Conservation (phyloP, 2,888 invertebrate species). For the Scaptomyza parva region DNA sequence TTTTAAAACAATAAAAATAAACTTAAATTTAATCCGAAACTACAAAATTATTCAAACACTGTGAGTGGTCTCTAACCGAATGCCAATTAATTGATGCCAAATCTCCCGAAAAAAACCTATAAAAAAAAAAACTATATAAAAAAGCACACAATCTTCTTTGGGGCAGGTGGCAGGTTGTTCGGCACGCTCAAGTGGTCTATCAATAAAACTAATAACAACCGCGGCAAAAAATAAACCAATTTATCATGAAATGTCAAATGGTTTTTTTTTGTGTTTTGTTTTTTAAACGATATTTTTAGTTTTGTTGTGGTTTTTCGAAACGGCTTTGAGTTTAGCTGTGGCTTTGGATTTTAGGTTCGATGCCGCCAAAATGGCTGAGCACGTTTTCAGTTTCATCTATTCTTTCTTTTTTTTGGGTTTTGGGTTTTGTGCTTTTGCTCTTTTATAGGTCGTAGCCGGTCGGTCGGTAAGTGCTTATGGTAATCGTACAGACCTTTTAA, state of each 20-base stretch:
- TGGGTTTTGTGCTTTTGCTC: constrained; percentile 11
- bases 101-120: not conserved
- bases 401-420: not conserved
- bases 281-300: not conserved
- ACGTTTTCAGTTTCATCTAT: constrained; percentile 59
- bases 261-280: constrained; percentile 5
- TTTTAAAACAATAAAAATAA: constrained; percentile 36
- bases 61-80: constrained; percentile 11
- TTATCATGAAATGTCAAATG: constrained; percentile 46
- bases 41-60: not conserved
- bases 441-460: constrained; percentile 29
- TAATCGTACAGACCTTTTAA: constrained; percentile 52
- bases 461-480: constrained; percentile 45
- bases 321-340: constrained; percentile 8
- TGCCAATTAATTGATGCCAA: constrained; percentile 29
- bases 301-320: constrained; percentile 32
- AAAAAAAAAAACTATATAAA: not conserved
- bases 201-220: constrained; percentile 39
- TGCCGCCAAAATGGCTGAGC: constrained; percentile 59
- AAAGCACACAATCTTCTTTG: constrained; percentile 8
- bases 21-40: constrained; percentile 2
- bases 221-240: constrained; percentile 29
- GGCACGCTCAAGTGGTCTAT: constrained; percentile 25
- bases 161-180: constrained; percentile 34
- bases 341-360: constrained; percentile 28